Evolutionary conservation across 2,113 vertebrate species (phyloP).

Genomic region (Salvelinus fontinalis): DNA sequence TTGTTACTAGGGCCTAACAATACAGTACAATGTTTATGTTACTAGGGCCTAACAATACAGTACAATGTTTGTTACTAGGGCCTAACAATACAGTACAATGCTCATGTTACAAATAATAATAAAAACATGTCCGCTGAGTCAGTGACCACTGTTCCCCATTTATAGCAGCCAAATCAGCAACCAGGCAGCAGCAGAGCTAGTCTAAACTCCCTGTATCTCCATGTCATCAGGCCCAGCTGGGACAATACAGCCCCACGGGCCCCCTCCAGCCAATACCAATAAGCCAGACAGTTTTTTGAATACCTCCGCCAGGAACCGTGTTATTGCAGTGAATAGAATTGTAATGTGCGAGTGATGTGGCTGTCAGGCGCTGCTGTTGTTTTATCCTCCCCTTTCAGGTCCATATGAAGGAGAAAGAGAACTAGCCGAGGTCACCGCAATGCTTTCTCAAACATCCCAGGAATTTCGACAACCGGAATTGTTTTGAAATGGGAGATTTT

Average conservation of each 20-base stretch:
- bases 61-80: no score
- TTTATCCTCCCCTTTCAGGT: constrained; percentile 12
- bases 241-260: constrained; percentile 33
- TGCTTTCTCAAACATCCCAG: constrained; percentile 27
- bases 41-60: no score
- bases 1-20: no score
- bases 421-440: constrained; percentile 10
- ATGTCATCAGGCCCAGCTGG: constrained; percentile 35
- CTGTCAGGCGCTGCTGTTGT: constrained; percentile 22
- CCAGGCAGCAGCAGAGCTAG: neutral
- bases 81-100: no score
- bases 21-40: no score
- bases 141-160: no score
- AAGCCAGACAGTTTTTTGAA: constrained; percentile 21
- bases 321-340: constrained; percentile 42
- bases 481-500: constrained; percentile 20
- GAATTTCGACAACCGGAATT: constrained; percentile 19
- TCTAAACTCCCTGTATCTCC: neutral
- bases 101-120: no score
- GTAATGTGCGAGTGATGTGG: constrained; percentile 33
- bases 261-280: constrained; percentile 24
- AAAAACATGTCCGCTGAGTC: neutral
- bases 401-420: constrained; percentile 13
- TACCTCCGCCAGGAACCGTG: constrained; percentile 26
- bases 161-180: neutral